A percentile compares a stretch with the other conserved stretches of the same genome.
phyloP scores from a whole-genome alignment of 2,888 invertebrate species.

The Amitus sp. region DNA sequence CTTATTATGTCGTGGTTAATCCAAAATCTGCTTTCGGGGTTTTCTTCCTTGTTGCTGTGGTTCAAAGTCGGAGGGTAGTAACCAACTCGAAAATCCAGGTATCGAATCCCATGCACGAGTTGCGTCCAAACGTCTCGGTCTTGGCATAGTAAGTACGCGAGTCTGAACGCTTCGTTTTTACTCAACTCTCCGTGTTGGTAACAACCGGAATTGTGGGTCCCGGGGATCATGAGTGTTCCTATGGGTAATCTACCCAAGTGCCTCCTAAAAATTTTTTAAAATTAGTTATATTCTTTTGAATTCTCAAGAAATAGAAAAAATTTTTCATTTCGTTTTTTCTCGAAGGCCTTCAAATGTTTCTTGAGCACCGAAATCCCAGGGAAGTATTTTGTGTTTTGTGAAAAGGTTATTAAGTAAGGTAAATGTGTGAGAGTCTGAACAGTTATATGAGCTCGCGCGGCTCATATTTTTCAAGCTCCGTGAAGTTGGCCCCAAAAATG shows the following conservation, averaged over 20 bases:
- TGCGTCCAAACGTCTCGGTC: slow-evolving; percentile 86
- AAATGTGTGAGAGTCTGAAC: no score
- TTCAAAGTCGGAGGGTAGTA: slow-evolving; percentile 68
- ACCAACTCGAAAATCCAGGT: slow-evolving; percentile 83
- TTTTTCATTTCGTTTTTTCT: no score
- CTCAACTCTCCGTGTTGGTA: slow-evolving; percentile 69
- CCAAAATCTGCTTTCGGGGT: slow-evolving; percentile 71
- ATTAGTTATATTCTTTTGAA: no score
- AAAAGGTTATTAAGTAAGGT: no score
- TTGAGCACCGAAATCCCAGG: no score
- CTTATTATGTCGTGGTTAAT: slow-evolving; percentile 78
- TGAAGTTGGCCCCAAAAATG: no score
- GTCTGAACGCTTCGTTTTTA: slow-evolving; percentile 59
- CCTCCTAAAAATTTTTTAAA: slow-evolving; percentile 55
- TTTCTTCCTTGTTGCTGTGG: slow-evolving; percentile 38
- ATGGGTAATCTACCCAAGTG: slow-evolving; percentile 70
- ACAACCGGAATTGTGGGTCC: slow-evolving; percentile 73
- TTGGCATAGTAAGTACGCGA: slow-evolving; percentile 71
- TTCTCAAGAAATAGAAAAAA: background rate
- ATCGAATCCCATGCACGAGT: slow-evolving; percentile 85
- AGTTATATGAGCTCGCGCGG: no score
- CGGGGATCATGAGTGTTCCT: slow-evolving; percentile 68
- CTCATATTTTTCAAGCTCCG: no score
- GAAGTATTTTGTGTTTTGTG: no score
- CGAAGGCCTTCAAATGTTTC: no score